Conservation (phyloP, 1,140 invertebrate genomes). For the Octopus sinensis region DNA sequence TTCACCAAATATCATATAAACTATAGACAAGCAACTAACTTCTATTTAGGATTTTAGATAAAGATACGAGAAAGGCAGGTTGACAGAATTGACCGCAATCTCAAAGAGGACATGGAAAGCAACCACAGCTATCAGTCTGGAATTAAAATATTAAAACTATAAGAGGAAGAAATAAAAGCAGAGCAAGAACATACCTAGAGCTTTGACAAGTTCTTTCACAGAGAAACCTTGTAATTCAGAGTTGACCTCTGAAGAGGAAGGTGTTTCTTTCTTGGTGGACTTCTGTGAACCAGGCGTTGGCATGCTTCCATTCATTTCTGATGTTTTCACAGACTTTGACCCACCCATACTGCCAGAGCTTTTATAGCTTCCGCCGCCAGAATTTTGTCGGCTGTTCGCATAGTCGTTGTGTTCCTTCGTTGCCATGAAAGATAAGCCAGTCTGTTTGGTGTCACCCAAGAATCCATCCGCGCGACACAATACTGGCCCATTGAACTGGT, state of each 20-base stretch:
- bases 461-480: not conserved
- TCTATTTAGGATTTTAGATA: too few species aligned
- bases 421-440: constrained; percentile 21
- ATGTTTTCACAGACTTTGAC: not conserved
- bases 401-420: constrained; percentile 12
- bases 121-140: too few species aligned
- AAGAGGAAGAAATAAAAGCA: not conserved
- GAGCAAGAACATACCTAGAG: constrained; percentile 62
- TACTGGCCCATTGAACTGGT: not conserved
- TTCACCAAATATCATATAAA: too few species aligned
- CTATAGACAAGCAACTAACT: too few species aligned
- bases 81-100: too few species aligned
- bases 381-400: not conserved
- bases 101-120: too few species aligned
- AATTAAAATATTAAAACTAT: too few species aligned
- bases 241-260: constrained; percentile 56
- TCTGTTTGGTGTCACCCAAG: not conserved
- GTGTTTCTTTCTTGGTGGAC: constrained; percentile 27
- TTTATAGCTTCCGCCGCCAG: not conserved
- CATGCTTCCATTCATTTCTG: constrained; percentile 12
- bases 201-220: constrained; percentile 76
- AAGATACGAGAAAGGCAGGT: too few species aligned
- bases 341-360: not conserved
- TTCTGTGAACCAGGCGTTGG: constrained; percentile 25
- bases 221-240: constrained; percentile 72